Evolutionary conservation across 2,888 invertebrate genomes (phyloP).

Genomic region (Papilio protenor): DNA sequence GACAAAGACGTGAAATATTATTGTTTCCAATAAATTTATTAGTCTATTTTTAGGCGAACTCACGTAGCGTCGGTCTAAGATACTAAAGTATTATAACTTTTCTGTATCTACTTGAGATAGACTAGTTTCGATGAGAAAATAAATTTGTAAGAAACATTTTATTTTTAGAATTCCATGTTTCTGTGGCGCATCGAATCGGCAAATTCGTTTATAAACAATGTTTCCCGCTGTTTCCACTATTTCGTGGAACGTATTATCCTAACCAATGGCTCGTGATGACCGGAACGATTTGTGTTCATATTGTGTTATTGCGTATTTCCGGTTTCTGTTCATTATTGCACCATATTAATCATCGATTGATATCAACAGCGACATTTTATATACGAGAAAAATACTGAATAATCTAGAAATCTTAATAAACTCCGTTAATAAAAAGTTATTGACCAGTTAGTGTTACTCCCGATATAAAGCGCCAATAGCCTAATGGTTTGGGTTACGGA

Average conservation of each 20-base stretch:
- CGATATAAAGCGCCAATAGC: too few relatives aligned
- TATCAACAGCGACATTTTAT: not conserved
- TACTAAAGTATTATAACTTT: not conserved
- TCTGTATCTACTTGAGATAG: not conserved
- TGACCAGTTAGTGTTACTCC: too few relatives aligned
- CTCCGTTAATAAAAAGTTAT: too few relatives aligned
- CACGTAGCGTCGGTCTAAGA: not conserved
- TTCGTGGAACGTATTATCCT: slow-evolving; percentile 38
- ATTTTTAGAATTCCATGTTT: slow-evolving; percentile 9
- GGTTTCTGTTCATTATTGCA: slow-evolving; percentile 28
- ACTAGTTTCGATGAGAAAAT: not conserved
- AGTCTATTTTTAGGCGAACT: not conserved
- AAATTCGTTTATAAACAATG: slow-evolving; percentile 38
- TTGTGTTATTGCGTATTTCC: slow-evolving; percentile 31
- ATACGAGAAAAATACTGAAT: not conserved
- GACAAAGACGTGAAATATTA: not conserved
- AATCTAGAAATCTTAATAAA: too few relatives aligned
- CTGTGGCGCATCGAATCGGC: slow-evolving; percentile 12
- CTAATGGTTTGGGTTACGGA: too few relatives aligned
- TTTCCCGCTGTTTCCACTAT: not conserved
- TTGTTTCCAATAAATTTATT: not conserved
- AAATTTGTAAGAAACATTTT: not conserved
- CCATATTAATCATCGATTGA: slow-evolving; percentile 27
- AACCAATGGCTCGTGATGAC: slow-evolving; percentile 39
- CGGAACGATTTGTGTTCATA: slow-evolving; percentile 34